Percentiles rank a stretch among this genome's conserved stretches.
Conservation (phyloP, 2,888 invertebrate genomes). For the Dynastes hyllus region DNA sequence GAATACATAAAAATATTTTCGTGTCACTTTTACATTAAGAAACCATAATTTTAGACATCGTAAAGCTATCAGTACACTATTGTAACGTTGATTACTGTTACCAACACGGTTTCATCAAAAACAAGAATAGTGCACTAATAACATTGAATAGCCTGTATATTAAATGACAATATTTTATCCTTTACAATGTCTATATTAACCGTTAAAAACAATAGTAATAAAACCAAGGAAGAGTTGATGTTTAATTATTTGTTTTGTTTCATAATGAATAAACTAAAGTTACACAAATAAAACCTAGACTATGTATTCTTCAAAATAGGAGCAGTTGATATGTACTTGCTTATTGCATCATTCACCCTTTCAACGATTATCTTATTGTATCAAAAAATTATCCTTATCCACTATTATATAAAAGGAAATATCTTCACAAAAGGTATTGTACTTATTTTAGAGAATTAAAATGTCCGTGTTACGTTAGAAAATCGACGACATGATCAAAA, state of each 20-base stretch:
- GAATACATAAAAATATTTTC: too few relatives aligned
- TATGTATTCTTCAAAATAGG: constrained; percentile 15
- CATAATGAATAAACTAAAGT: not conserved
- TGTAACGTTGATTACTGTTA: too few relatives aligned
- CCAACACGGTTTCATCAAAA: too few relatives aligned
- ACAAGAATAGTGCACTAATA: too few relatives aligned
- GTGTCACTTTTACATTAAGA: too few relatives aligned
- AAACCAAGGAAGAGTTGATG: too few relatives aligned
- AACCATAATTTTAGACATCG: too few relatives aligned
- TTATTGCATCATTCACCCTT: constrained; percentile 37
- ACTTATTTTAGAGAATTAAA: constrained; percentile 29
- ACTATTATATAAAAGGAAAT: constrained; percentile 11
- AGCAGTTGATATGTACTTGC: constrained; percentile 47
- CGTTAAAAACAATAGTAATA: too few relatives aligned
- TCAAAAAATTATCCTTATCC: constrained; percentile 29
- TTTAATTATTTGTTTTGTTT: not conserved
- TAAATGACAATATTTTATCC: too few relatives aligned
- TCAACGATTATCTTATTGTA: constrained; percentile 11
- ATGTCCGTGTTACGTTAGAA: not conserved
- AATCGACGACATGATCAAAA: constrained; percentile 19
- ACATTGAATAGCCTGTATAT: too few relatives aligned
- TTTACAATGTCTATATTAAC: too few relatives aligned
- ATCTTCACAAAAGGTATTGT: constrained; percentile 28
- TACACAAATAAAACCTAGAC: constrained; percentile 13
- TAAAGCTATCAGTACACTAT: too few relatives aligned